These are phyloP conservation scores for Germaria angustata DNA, from an alignment of 2,888 invertebrate species.

Conservation along the genomic window DNA sequence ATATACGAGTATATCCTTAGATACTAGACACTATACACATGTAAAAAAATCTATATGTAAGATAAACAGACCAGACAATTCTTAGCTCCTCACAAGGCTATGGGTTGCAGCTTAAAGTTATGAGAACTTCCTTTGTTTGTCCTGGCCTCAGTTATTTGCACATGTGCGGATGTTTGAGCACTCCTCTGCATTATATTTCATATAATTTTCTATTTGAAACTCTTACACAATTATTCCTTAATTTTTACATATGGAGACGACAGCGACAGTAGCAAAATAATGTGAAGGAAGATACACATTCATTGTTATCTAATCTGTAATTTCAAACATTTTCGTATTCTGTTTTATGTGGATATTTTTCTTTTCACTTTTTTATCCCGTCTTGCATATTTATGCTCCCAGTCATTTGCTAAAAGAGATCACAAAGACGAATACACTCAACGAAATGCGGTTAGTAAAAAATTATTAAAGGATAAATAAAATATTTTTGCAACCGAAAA, in stretches of 20 bases:
- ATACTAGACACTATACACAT: not conserved
- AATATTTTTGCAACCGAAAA: not conserved
- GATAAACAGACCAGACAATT: not conserved
- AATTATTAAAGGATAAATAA: too few species aligned
- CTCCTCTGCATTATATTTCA: not conserved
- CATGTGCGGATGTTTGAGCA: not conserved
- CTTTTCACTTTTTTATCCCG: not conserved
- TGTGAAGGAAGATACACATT: constrained; percentile 10
- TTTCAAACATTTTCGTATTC: constrained; percentile 46
- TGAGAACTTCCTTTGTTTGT: not conserved
- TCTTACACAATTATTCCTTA: not conserved
- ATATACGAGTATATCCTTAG: not conserved
- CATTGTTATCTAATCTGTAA: constrained; percentile 57
- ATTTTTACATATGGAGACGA: not conserved
- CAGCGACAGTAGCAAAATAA: not conserved
- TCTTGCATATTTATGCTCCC: constrained; percentile 4
- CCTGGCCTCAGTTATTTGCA: not conserved
- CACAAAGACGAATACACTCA: constrained; percentile 7
- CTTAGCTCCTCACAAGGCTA: constrained; percentile 1
- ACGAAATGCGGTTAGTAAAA: not conserved
- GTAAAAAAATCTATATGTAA: not conserved
- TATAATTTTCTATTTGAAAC: not conserved
- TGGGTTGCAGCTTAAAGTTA: not conserved
- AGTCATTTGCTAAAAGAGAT: not conserved
- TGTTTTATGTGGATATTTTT: not conserved